phyloP scores from a whole-genome alignment of 1,140 invertebrate species.

The Tachypleus tridentatus region DNA sequence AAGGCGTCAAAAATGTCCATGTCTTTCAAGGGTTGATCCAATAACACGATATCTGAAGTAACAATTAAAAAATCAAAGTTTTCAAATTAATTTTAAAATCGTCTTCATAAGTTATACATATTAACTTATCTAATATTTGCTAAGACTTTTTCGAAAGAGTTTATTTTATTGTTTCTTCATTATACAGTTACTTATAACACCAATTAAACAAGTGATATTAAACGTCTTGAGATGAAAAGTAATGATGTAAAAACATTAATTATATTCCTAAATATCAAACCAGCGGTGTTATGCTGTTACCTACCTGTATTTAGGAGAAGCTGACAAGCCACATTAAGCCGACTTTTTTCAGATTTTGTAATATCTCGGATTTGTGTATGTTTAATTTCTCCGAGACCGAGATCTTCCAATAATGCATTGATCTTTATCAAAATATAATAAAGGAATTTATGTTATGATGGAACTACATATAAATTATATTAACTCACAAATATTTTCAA shows the following conservation, averaged over 20 bases:
- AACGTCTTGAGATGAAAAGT: too few species aligned
- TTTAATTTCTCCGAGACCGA: conserved; percentile 69
- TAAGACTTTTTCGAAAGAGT: too few species aligned
- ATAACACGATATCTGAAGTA: conserved; percentile 52
- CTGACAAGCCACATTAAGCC: conserved; percentile 74
- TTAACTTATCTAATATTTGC: too few species aligned
- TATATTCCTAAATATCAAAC: too few species aligned
- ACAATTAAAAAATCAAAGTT: neutral
- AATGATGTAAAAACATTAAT: too few species aligned
- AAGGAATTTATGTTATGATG: too few species aligned
- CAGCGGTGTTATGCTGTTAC: neutral
- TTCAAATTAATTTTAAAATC: neutral
- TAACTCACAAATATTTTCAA: too few species aligned
- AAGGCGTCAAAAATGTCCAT: conserved; percentile 95
- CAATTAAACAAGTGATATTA: too few species aligned
- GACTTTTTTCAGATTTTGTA: conserved; percentile 68
- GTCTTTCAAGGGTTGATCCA: conserved; percentile 77
- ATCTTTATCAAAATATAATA: conserved; percentile 33
- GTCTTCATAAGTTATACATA: too few species aligned
- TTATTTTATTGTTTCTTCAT: too few species aligned
- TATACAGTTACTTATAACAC: too few species aligned
- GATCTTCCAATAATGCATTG: conserved; percentile 69
- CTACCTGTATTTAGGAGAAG: conserved; percentile 47
- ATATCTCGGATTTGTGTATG: conserved; percentile 60
- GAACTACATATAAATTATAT: too few species aligned